A percentile compares a stretch with the other conserved stretches of the same genome.
Evolutionary conservation across 1,140 invertebrate species (phyloP).

Genomic region (Drosophila paulistorum): DNA sequence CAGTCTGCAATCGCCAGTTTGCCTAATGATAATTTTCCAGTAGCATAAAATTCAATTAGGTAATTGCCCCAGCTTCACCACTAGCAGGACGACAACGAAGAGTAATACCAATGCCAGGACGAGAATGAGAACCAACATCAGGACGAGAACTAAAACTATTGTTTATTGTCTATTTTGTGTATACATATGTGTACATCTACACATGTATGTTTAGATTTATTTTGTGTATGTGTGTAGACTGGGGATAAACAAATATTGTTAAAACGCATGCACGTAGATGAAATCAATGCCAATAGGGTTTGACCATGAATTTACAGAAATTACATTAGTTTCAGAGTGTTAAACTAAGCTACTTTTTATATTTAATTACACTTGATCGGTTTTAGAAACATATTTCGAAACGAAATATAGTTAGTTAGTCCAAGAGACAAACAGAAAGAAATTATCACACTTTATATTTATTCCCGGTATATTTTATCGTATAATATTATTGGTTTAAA

Average conservation of each 20-base stretch:
- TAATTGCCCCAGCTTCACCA: slow-evolving; percentile 37
- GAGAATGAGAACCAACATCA: neutral
- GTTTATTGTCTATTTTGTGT: slow-evolving; percentile 27
- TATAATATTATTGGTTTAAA: no score
- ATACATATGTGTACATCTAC: no score
- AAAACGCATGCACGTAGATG: neutral
- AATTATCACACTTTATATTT: no score
- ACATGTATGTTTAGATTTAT: neutral
- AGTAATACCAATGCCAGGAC: neutral
- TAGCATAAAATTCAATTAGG: slow-evolving; percentile 50
- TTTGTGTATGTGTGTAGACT: neutral
- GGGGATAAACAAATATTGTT: neutral
- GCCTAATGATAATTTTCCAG: slow-evolving; percentile 22
- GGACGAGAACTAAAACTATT: slow-evolving; percentile 15
- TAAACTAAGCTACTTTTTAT: no score
- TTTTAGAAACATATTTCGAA: no score
- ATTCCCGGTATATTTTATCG: no score
- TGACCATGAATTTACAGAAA: neutral
- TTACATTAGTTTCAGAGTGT: neutral
- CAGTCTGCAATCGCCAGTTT: neutral
- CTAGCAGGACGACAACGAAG: neutral
- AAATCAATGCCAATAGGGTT: neutral
- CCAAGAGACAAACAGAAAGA: no score
- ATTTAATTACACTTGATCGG: no score
- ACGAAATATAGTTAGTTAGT: no score